phyloP scores from a whole-genome alignment of 2,888 invertebrate genomes.

The Tipula confusa region DNA sequence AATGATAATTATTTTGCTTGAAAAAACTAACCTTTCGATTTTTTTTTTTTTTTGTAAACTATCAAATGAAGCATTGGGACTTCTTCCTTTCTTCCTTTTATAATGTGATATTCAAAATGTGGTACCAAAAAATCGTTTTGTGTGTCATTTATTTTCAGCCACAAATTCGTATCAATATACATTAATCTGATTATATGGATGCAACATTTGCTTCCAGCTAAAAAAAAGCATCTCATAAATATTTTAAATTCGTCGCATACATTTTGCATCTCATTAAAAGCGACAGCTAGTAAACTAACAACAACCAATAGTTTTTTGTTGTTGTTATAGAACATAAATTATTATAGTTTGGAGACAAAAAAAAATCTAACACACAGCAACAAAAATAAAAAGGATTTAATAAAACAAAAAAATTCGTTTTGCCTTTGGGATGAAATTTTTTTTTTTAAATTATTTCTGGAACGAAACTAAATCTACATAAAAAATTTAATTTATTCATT shows the following conservation, averaged over 20 bases:
- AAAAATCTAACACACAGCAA: not conserved
- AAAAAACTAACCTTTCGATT: too few species aligned
- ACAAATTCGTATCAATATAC: too few species aligned
- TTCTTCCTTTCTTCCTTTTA: too few species aligned
- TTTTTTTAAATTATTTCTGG: slow-evolving; percentile 4
- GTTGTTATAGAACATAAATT: not conserved
- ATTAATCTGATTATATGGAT: not conserved
- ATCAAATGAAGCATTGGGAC: too few species aligned
- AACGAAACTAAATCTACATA: slow-evolving; percentile 13
- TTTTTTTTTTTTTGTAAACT: too few species aligned
- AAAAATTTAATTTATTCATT: slow-evolving; percentile 25
- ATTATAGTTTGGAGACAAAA: not conserved
- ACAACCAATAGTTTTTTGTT: too few species aligned
- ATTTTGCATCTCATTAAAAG: not conserved
- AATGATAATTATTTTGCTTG: too few species aligned
- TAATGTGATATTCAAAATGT: too few species aligned
- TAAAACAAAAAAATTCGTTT: slow-evolving; percentile 9
- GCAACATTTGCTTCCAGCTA: not conserved
- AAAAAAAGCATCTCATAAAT: not conserved
- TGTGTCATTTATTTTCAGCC: too few species aligned
- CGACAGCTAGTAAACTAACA: not conserved
- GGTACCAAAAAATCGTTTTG: too few species aligned
- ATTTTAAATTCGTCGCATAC: not conserved
- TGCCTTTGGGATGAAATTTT: not conserved
- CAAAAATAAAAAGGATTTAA: not conserved